phyloP scores from a whole-genome alignment of 1,140 invertebrate genomes.

The Zaprionus tsacasi region DNA sequence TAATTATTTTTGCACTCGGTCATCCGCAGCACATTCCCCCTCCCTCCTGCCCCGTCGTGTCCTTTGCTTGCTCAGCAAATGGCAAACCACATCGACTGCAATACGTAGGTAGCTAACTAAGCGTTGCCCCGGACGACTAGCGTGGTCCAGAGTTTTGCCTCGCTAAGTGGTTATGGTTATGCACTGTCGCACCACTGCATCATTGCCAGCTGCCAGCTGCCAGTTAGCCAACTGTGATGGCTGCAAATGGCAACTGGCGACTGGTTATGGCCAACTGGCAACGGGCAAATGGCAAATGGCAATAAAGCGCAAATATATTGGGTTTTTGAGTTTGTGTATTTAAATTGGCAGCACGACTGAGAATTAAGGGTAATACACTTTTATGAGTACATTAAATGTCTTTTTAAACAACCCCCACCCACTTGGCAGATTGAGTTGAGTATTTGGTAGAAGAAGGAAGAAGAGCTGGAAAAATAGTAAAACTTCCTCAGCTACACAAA shows the following conservation, averaged over 20 bases:
- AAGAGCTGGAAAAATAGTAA: background rate
- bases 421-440: background rate
- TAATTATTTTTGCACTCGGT: slow-evolving; percentile 67
- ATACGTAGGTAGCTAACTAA: slow-evolving; percentile 35
- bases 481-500: background rate
- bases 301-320: slow-evolving; percentile 31
- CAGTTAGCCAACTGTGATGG: background rate
- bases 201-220: background rate
- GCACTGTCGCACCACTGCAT: slow-evolving; percentile 20
- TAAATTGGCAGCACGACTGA: background rate
- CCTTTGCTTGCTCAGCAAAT: background rate
- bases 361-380: background rate
- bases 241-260: background rate
- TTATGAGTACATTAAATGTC: slow-evolving; percentile 8
- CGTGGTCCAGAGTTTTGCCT: slow-evolving; percentile 14
- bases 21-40: background rate
- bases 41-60: background rate
- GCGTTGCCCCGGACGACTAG: slow-evolving; percentile 35
- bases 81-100: slow-evolving; percentile 30
- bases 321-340: slow-evolving; percentile 20
- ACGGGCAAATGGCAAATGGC: slow-evolving; percentile 9
- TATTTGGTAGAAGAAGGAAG: background rate
- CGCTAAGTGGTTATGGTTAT: slow-evolving; percentile 35
- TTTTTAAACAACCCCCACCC: background rate
- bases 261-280: slow-evolving; percentile 9